Evolutionary conservation across 1,140 invertebrate genomes (phyloP), one percentile per base, ranked within the genome.

Genomic region (Pseudomyrmex cubaensis): DNA sequence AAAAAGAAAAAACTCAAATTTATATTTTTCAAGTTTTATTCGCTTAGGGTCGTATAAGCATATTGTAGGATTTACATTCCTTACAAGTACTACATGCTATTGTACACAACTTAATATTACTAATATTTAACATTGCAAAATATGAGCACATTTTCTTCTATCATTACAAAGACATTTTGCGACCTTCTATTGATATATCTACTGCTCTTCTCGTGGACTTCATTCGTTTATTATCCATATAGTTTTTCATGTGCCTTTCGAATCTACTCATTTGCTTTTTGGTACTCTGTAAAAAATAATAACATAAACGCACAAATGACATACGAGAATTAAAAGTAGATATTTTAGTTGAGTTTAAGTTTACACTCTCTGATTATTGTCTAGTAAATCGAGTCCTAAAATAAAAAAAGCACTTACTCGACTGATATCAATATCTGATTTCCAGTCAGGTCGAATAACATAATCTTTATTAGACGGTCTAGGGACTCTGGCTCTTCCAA

Each of bases 391-490:
- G 35, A 35, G 0, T 0, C 5, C 35, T 35, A 8, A 72, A 56
- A 72, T 56, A 25, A 20, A 46, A 46, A 15, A 25, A 67, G 25
- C 82, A 95, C 95, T 95, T 94, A 97, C 97, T 87, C 96, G 95
- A 86, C 96, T 96, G 94, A 98, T 97, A 93, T 98, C 98, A 13
- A 96, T 95, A 87, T 99, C 98, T 83, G 96, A 96, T 82, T 97
- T 97, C 96, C 97, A 99, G 92, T 98, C 98, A 1, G 99, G 99
- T 80, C 99, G 94, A 72, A 98, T 96, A 44, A 99, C 97, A 93
- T 99, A 99, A 93, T 99, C 99, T 95, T 99, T 99, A 91, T 97
- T 98, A 57, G 98, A 99, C 63, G 98, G 98, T 91, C 96, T 94
- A 17, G 99, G 99, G 66, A 99, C 99, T 86, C 99, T 95, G 15